Evolutionary conservation across 2,113 vertebrate species (phyloP).

Genomic region (Tauraco erythrolophus): DNA sequence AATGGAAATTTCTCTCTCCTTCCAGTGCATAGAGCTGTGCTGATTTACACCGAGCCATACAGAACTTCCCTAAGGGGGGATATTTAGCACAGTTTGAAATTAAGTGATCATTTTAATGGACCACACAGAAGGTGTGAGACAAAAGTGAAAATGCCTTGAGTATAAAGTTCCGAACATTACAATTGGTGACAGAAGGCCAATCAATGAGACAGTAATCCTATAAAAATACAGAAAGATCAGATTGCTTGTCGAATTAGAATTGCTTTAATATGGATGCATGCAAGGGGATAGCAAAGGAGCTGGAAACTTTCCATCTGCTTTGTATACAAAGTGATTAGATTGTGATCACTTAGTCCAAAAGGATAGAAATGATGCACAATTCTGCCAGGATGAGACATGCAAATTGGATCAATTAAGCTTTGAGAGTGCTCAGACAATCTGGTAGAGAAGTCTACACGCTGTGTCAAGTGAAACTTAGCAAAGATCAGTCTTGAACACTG

Average conservation of each 20-base stretch:
- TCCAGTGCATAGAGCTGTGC: not conserved
- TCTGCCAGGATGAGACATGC: constrained; percentile 56
- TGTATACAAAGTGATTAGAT: constrained; percentile 61
- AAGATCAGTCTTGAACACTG: constrained; percentile 39
- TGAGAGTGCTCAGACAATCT: constrained; percentile 63
- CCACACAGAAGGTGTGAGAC: constrained; percentile 14
- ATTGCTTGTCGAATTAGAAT: constrained; percentile 22
- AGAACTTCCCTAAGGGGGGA: not conserved
- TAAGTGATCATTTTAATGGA: constrained; percentile 11
- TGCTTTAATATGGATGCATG: constrained; percentile 30
- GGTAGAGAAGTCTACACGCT: constrained; percentile 59
- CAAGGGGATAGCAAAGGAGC: constrained; percentile 28
- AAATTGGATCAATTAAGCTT: constrained; percentile 73
- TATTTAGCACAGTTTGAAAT: constrained; percentile 21
- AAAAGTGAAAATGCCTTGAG: constrained; percentile 20
- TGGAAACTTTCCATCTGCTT: constrained; percentile 67
- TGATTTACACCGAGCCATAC: not conserved
- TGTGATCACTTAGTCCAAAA: constrained; percentile 56
- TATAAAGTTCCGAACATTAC: constrained; percentile 30
- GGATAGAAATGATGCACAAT: constrained; percentile 53
- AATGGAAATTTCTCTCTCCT: not conserved
- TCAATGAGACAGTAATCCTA: constrained; percentile 49
- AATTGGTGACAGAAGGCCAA: constrained; percentile 63
- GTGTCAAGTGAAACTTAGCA: constrained; percentile 59
- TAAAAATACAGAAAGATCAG: constrained; percentile 55